phyloP scores from a whole-genome alignment of 2,888 invertebrate species.

The Acleris laterana region DNA sequence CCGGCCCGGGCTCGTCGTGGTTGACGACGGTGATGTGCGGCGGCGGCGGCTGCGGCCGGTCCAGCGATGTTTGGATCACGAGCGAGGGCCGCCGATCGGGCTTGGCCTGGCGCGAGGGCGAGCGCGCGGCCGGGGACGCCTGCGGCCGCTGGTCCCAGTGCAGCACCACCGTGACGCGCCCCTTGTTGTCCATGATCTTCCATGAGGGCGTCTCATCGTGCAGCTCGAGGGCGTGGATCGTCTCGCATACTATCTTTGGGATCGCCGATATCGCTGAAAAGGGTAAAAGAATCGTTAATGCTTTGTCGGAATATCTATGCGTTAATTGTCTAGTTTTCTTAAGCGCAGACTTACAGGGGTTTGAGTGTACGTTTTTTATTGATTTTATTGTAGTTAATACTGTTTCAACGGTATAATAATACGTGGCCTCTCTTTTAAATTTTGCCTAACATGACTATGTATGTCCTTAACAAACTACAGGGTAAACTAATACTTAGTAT shows the following conservation, averaged over 20 bases:
- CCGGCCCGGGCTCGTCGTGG: slow-evolving; percentile 94
- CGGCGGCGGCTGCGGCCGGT: slow-evolving; percentile 87
- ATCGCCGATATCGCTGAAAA: slow-evolving; percentile 95
- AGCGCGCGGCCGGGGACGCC: slow-evolving; percentile 85
- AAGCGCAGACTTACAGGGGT: too few species aligned
- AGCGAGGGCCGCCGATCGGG: slow-evolving; percentile 87
- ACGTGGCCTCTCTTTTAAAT: too few species aligned
- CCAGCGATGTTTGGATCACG: slow-evolving; percentile 90
- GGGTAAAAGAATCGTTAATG: slow-evolving; percentile 28
- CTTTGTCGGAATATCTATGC: too few species aligned
- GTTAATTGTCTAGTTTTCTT: too few species aligned
- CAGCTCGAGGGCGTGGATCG: slow-evolving; percentile 96
- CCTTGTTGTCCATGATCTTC: slow-evolving; percentile 99
- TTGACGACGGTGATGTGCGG: slow-evolving; percentile 97
- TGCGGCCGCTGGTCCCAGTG: slow-evolving; percentile 97
- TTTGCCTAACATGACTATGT: too few species aligned
- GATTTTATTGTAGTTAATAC: too few species aligned
- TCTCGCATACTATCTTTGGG: slow-evolving; percentile 98
- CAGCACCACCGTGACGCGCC: slow-evolving; percentile 97
- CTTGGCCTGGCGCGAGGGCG: slow-evolving; percentile 78
- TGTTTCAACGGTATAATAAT: too few species aligned
- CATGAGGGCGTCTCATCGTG: slow-evolving; percentile 98
- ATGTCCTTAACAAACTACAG: too few species aligned
- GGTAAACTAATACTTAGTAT: too few species aligned
- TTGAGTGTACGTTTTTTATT: too few species aligned